Conservation (phyloP, 2,797 vertebrate species). For the Distichodus sexfasciatus region DNA sequence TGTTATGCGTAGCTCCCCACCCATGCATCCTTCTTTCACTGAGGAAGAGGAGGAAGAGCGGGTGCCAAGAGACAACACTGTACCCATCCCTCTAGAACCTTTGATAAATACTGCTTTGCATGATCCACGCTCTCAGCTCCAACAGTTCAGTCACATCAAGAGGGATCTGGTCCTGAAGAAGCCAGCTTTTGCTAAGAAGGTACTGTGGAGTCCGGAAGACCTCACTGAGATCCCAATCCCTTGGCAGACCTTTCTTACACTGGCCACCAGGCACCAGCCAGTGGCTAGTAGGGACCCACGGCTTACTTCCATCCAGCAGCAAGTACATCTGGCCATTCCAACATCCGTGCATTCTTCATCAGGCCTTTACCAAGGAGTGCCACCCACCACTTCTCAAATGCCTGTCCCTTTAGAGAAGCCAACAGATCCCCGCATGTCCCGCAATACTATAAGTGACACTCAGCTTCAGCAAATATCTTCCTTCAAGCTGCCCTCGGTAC, state of each 20-base stretch:
- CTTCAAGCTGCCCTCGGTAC: slow-evolving; percentile 61
- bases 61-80: slow-evolving; percentile 82
- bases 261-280: slow-evolving; percentile 82
- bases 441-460: slow-evolving; percentile 79
- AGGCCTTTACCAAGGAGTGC: slow-evolving; percentile 50
- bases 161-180: slow-evolving; percentile 82
- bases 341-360: slow-evolving; percentile 41
- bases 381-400: slow-evolving; percentile 52
- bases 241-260: slow-evolving; percentile 82
- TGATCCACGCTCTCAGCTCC: slow-evolving; percentile 86
- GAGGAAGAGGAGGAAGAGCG: slow-evolving; percentile 91
- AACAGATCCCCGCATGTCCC: slow-evolving; percentile 78
- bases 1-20: slow-evolving; percentile 75
- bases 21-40: slow-evolving; percentile 51
- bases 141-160: slow-evolving; percentile 94
- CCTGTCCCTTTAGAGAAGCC: slow-evolving; percentile 76
- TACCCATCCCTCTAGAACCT: slow-evolving; percentile 84
- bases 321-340: slow-evolving; percentile 55
- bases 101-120: slow-evolving; percentile 79
- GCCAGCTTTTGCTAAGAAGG: slow-evolving; percentile 80
- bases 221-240: slow-evolving; percentile 87
- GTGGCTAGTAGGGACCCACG: slow-evolving; percentile 75
- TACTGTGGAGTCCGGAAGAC: slow-evolving; percentile 93
- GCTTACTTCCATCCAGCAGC: slow-evolving; percentile 71
- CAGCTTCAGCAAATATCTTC: slow-evolving; percentile 78